A percentile compares a stretch with the other conserved stretches of the same genome.
Conservation (phyloP, 92 coral and sea anemone species). For the Umimayanthus kanabou region DNA sequence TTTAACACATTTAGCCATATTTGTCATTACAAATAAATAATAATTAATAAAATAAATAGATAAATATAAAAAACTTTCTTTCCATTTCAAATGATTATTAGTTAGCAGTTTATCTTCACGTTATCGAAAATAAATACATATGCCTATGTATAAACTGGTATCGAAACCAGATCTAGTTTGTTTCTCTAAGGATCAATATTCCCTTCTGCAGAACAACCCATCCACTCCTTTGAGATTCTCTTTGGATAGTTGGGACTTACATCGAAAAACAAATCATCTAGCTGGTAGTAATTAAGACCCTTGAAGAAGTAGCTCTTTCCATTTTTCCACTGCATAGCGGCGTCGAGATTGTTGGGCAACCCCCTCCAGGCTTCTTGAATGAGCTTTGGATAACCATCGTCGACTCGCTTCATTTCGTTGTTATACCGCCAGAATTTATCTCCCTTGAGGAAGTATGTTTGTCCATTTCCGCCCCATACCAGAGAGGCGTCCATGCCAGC, state of each 20-base stretch:
- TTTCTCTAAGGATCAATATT: neutral
- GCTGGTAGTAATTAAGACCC: conserved; percentile 55
- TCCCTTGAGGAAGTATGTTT: conserved; percentile 70
- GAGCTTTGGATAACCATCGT: conserved; percentile 65
- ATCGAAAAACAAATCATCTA: conserved; percentile 45
- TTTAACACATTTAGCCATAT: too few relatives aligned
- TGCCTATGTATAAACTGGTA: too few relatives aligned
- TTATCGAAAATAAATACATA: too few relatives aligned
- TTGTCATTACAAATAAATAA: too few relatives aligned
- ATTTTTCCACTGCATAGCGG: conserved; percentile 63
- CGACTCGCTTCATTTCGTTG: conserved; percentile 30
- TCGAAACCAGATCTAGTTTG: too few relatives aligned
- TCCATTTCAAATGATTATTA: too few relatives aligned
- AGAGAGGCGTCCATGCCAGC: conserved; percentile 68
- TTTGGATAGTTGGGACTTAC: conserved; percentile 44
- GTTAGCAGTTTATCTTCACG: too few relatives aligned
- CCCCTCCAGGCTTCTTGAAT: conserved; percentile 51
- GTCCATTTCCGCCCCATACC: conserved; percentile 63
- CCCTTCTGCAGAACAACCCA: neutral
- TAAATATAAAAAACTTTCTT: too few relatives aligned
- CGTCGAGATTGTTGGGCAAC: conserved; percentile 57
- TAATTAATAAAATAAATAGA: too few relatives aligned
- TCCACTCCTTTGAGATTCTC: conserved; percentile 8
- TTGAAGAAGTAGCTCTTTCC: conserved; percentile 68
- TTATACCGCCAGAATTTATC: conserved; percentile 64